Base-by-base conservation (phyloP, 2,888 invertebrate species). In the Synanthedon myopaeformis region DNA sequence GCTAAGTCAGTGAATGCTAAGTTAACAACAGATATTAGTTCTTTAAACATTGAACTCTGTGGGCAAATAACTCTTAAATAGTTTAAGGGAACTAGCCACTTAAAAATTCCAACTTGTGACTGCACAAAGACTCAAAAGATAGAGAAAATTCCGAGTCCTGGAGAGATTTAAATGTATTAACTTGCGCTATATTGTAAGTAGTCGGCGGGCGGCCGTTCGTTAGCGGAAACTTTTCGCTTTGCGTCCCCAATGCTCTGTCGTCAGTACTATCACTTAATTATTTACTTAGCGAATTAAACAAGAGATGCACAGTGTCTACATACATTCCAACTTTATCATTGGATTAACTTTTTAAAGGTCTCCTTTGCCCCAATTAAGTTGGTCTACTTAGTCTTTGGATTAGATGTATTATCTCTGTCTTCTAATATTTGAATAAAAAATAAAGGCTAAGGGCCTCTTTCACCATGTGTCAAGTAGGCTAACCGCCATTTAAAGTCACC, bases 101-200 rank as follows among this genome's bases (percentile, higher is more conserved):
- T n/a, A 45, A 45, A 45, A 45, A 45, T 45, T 45, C 45, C 45
- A 45, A 45, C n/a, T 45, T 14, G 45, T 45, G 11, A 45, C 35
- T 53, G 42, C 48, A 52, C 23, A 51, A 54, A 41, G 35, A 53
- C 13, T 42, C 42, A 51, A 45, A 42, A 45, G 45, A 45, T 45
- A 45, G 45, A 45, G 45, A 45, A 45, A 45, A 52, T 51, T 55
- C 41, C 48, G 23, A 53, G 42, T 56, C 51, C 49, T 42, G 10
- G 49, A 56, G 11, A 52, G 56, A 54, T 54, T 56, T 54, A 52
- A 56, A 56, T 56, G 52, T 49, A 54, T 56, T 54, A 54, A 42
- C 53, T 51, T 51, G 48, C 49, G 45, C 45, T 51, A 53, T 48
- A 45, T 45, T 42, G 52, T 52, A 45, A 23, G 19, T 48, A 23